Base-by-base conservation (phyloP, 2,113 vertebrate species). In the Oceanites oceanicus region DNA sequence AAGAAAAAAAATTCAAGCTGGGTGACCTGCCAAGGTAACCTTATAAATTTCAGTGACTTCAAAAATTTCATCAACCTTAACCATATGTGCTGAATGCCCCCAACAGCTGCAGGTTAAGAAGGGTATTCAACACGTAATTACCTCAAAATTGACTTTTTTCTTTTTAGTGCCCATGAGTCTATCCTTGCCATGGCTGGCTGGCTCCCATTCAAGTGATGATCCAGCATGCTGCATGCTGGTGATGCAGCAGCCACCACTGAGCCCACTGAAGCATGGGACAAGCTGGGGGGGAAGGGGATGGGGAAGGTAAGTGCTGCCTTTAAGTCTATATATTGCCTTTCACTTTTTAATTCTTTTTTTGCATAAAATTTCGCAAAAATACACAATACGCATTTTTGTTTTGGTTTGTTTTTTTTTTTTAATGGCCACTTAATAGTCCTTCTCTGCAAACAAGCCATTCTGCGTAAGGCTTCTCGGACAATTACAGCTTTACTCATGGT, bases 61-160 rank as follows among this genome's bases (percentile, higher is more conserved):
- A 95, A 95, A 96, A 95, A 96, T 94, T 92, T 91, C 94, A 95
- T 95, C 95, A 97, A 21, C 91, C 74, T 95, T 95, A 97, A 91
- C 94, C 95, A 79, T 95, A 95, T 96, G 95, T 92, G 84, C 93
- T 94, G 91, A 94, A 87, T 95, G 92, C 76, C 92, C 94, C 84
- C 81, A 86, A 95, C 95, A 97, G 89, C 95, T 97, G 91, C 26
- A 30, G 95, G 92, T 96, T 96, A 97, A 96, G 71, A 94, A 97
- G 94, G 95, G 89, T 94, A 93, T 90, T 97, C 96, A 91, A 87
- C 91, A 90, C 4, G 6, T 97, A 97, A 97, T 97, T 97, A 96
- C 92, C 92, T 95, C 94, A 84, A 90, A 97, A 97, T 88, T 95
- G 89, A 80, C 95, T 96, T 95, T 76, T 85, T 95, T 94, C 89